phyloP scores from a whole-genome alignment of 2,888 invertebrate genomes.

The Drosophila acutilabella region DNA sequence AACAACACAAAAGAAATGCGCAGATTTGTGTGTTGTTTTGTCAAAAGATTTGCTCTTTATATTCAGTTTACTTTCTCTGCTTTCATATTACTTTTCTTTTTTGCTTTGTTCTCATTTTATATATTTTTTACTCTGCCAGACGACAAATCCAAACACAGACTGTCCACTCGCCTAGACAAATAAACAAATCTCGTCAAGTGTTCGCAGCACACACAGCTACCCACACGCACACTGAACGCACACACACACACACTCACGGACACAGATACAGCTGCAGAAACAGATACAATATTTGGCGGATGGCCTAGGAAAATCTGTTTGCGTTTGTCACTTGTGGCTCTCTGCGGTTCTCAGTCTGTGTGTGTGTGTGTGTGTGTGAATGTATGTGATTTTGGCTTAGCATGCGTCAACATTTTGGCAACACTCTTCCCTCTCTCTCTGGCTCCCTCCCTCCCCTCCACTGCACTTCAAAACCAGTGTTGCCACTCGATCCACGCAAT shows the following conservation, averaged over 20 bases:
- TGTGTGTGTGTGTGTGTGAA: constrained; percentile 12
- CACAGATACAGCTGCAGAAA: constrained; percentile 27
- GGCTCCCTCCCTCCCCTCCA: background rate
- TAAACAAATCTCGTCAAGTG: constrained; percentile 80
- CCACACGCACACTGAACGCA: constrained; percentile 29
- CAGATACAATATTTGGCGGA: constrained; percentile 58
- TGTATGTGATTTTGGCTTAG: constrained; percentile 54
- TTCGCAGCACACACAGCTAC: constrained; percentile 38
- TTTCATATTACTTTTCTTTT: constrained; percentile 31
- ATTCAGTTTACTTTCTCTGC: constrained; percentile 35
- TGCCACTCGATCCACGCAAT: constrained; percentile 79
- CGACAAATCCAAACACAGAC: constrained; percentile 77
- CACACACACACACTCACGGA: constrained; percentile 25
- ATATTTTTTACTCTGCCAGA: constrained; percentile 53
- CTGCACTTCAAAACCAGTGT: constrained; percentile 32
- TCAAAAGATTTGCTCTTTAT: constrained; percentile 43
- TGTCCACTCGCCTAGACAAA: constrained; percentile 73
- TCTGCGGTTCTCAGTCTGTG: constrained; percentile 48
- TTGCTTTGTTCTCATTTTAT: constrained; percentile 5
- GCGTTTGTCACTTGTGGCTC: constrained; percentile 72
- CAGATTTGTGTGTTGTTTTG: constrained; percentile 56
- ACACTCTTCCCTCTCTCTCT: constrained; percentile 62
- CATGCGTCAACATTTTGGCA: constrained; percentile 76
- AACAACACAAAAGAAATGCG: constrained; percentile 46
- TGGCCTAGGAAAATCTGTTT: constrained; percentile 71